Base-by-base conservation (phyloP, 2,888 invertebrate species). In the Monoplex corrugatus region DNA sequence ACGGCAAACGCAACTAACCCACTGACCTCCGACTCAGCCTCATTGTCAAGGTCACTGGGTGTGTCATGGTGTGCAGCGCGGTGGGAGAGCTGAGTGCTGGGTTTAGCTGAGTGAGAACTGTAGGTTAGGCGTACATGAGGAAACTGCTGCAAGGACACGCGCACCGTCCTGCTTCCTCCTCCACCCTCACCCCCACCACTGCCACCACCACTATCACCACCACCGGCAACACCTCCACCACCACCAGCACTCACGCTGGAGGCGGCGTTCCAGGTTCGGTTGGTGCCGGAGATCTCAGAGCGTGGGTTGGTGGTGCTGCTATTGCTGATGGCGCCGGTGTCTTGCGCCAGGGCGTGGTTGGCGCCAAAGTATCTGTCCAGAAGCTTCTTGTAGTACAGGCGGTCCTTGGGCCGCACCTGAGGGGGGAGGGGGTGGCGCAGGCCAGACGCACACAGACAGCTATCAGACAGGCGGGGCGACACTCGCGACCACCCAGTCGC, bases 341-440 rank as follows among this genome's bases (percentile, higher is more conserved):
- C 87, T 32, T 45, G 72, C 1, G 94, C 93, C 78, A 94, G 91
- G 89, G 93, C 94, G 91, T 94, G 94, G 91, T 94, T 94, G 90
- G 93, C 90, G 87, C 95, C 95, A 91, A 94, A 95, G 90, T 95
- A 95, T 50, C 94, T 92, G 89, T 95, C 95, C 91, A 95, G 91
- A 23, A 95, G 93, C 87, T 93, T 93, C 93, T 94, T 94, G 91
- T 95, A 95, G 92, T 95, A 95, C 90, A 93, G 92, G 87, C 92
- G 91, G 90, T 95, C 95, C 92, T 95, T 95, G 68, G 93, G 93
- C 89, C 94, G 91, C 88, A 94, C 93, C 50, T 93, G 93, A 75
- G 90, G 86, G 35, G 90, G 89, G 68, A 85, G 82, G n/a, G 90
- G 38, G 68, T 35, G 63, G 32, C 82, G 43, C 19, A 35, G 87